Conservation (phyloP, 1,140 invertebrate genomes). For the Ericerus pela region DNA sequence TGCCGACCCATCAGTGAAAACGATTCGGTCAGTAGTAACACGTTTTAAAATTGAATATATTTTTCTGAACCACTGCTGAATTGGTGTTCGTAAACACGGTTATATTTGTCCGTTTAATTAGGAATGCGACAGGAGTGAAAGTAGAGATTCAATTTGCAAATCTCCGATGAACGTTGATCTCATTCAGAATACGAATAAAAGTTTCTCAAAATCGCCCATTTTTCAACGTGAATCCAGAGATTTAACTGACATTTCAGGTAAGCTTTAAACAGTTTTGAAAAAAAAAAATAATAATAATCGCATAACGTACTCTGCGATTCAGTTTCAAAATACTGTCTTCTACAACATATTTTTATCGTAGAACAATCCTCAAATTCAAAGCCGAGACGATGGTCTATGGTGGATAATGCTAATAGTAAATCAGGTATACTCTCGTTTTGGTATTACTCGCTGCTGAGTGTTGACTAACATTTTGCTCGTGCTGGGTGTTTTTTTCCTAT, state of each 20-base stretch:
- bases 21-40: background rate
- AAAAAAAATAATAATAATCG: background rate
- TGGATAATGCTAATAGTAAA: background rate
- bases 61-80: background rate
- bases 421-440: too few species aligned
- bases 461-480: too few species aligned
- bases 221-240: conserved; percentile 1
- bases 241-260: background rate
- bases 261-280: background rate
- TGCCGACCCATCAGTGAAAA: background rate
- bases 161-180: background rate
- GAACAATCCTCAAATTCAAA: background rate
- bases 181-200: background rate
- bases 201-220: background rate
- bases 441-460: too few species aligned
- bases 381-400: background rate
- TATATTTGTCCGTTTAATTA: background rate
- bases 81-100: background rate
- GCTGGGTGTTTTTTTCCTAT: too few species aligned
- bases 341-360: background rate
- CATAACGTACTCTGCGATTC: background rate
- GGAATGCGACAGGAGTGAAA: background rate
- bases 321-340: background rate
- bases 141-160: background rate
- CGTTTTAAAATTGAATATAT: background rate